These are phyloP conservation scores for Crematogaster levior DNA, from an alignment of 2,888 invertebrate species.

Conservation along the genomic window DNA sequence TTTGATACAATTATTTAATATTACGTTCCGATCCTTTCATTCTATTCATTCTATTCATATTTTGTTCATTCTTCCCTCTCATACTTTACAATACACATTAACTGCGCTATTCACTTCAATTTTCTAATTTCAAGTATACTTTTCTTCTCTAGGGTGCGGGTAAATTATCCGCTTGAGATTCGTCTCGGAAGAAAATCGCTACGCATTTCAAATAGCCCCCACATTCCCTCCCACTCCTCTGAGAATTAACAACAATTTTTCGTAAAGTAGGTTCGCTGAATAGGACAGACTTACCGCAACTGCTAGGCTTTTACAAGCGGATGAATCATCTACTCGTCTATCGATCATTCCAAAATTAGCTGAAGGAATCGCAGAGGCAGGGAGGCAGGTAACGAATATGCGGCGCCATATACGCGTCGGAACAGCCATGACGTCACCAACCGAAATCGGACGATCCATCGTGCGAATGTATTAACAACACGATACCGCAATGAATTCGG, in stretches of 20 bases:
- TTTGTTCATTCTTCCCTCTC: not conserved
- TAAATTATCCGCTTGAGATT: not conserved
- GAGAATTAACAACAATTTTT: not conserved
- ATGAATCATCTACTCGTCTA: slow-evolving; percentile 23
- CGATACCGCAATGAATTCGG: not conserved
- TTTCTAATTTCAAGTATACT: not conserved
- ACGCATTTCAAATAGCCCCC: not conserved
- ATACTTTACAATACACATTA: no score
- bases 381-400: not conserved
- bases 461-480: not conserved
- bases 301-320: not conserved
- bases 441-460: not conserved
- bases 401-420: not conserved
- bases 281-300: slow-evolving; percentile 1
- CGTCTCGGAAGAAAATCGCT: not conserved
- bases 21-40: not conserved
- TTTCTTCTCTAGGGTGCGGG: not conserved
- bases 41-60: not conserved
- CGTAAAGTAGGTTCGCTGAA: not conserved
- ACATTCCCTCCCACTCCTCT: not conserved
- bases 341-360: not conserved
- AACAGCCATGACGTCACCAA: not conserved
- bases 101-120: not conserved
- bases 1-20: not conserved
- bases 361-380: not conserved